phyloP scores from a whole-genome alignment of 2,888 invertebrate species.

The Pterostichus madidus region DNA sequence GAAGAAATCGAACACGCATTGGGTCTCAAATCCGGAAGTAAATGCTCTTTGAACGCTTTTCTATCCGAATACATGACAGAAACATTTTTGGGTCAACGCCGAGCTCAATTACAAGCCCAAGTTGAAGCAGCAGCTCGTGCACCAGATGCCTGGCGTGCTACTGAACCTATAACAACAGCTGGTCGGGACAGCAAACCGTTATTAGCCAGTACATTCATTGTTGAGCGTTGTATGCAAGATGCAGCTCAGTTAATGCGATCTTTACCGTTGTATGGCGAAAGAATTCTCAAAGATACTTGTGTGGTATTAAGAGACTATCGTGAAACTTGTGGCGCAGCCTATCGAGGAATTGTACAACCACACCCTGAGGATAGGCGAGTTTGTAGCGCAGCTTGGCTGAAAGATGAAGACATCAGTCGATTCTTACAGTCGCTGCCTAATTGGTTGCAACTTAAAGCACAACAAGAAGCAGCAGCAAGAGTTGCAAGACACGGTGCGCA shows the following conservation, averaged over 20 bases:
- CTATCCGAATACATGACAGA: slow-evolving; percentile 92
- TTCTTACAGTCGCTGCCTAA: slow-evolving; percentile 94
- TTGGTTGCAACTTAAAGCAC: slow-evolving; percentile 84
- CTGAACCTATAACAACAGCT: slow-evolving; percentile 71
- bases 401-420: slow-evolving; percentile 96
- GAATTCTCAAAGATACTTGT: slow-evolving; percentile 86
- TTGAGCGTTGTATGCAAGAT: slow-evolving; percentile 84
- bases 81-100: slow-evolving; percentile 90
- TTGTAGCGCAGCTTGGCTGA: slow-evolving; percentile 93
- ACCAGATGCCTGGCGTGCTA: slow-evolving; percentile 89
- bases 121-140: slow-evolving; percentile 87
- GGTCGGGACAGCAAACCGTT: slow-evolving; percentile 82
- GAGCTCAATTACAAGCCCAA: slow-evolving; percentile 81
- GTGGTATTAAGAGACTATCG: slow-evolving; percentile 85
- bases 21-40: slow-evolving; percentile 79
- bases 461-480: slow-evolving; percentile 76
- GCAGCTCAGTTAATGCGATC: slow-evolving; percentile 84
- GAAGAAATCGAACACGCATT: slow-evolving; percentile 89
- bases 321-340: slow-evolving; percentile 87
- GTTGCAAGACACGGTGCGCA: slow-evolving; percentile 73
- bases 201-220: slow-evolving; percentile 85
- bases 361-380: slow-evolving; percentile 88
- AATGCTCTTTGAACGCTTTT: slow-evolving; percentile 90
- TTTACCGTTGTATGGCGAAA: slow-evolving; percentile 86
- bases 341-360: slow-evolving; percentile 87